Evolutionary conservation across 2,888 invertebrate species (phyloP).

Genomic region (Dyspetes luteomarginatus): DNA sequence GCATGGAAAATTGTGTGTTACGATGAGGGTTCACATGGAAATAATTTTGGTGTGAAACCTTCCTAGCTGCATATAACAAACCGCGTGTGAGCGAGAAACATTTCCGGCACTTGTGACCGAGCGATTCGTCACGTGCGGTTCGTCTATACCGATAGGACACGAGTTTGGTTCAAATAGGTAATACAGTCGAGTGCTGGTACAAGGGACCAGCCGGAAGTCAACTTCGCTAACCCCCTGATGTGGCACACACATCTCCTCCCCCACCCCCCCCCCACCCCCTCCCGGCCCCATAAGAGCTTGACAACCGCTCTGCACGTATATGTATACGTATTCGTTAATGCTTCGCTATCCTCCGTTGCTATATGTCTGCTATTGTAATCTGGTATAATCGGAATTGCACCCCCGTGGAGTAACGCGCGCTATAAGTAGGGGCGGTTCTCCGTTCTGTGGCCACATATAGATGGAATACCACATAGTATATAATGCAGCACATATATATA

Average conservation of each 20-base stretch:
- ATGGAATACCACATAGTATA: too few relatives aligned
- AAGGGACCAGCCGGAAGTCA: constrained; percentile 61
- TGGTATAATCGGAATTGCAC: constrained; percentile 63
- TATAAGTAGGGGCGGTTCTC: constrained; percentile 30
- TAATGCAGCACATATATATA: too few relatives aligned
- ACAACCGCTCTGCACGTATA: constrained; percentile 15
- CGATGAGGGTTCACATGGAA: background rate
- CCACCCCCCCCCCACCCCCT: background rate
- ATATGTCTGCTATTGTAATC: constrained; percentile 58
- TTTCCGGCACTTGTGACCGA: constrained; percentile 57
- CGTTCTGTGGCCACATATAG: constrained; percentile 47
- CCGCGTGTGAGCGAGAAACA: constrained; percentile 18
- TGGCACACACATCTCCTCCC: constrained; percentile 37
- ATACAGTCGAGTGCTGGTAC: constrained; percentile 59
- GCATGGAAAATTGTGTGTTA: too few relatives aligned
- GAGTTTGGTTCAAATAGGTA: constrained; percentile 50
- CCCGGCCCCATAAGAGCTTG: background rate
- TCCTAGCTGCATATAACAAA: background rate
- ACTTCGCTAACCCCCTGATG: constrained; percentile 54
- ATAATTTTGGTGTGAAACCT: background rate
- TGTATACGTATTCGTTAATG: constrained; percentile 45
- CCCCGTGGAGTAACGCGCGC: constrained; percentile 39
- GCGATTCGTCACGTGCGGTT: constrained; percentile 54
- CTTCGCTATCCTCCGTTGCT: constrained; percentile 28
- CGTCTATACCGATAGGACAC: constrained; percentile 25